Base-by-base conservation (phyloP, 2,888 invertebrate species). In the Euzophera pinguis region DNA sequence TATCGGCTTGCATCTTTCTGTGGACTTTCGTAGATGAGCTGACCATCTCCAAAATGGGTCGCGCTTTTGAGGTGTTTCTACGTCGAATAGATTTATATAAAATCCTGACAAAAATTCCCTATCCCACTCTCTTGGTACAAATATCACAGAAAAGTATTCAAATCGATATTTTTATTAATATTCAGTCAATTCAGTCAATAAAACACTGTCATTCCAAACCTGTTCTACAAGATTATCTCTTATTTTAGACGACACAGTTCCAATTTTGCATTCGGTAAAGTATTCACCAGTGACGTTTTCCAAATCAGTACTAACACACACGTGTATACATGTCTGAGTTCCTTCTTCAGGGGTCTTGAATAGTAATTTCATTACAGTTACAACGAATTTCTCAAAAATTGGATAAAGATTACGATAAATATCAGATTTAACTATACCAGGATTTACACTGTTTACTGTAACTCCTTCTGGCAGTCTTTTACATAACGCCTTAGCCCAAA, bases 401-500 rank as follows among this genome's bases (percentile, higher is more conserved):
- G 7, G 27, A 22, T 27, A 8, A 1, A 27, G 3, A 7, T 43
- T 27, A 0, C 12, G 2, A 12, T 27, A 43, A 12, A 43, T n/a
- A 43, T 12, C 12, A 27, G 27, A 12, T 43, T 43, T 27, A 0
- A 27, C 22, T 5, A 13, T 1, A 8, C 42, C 42, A 8, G 42
- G 42, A 12, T 43, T 27, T 8, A 43, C 27, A 22, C 16, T 3
- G 12, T 53, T 53, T 0, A 29, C 43, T 0, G 43, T 53, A 6
- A 53, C 47, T 14, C 53, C 43, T 16, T 35, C 14, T 6, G 53
- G 53, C 29, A 53, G 14, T n/a, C 37, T 39, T 43, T 49, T 49
- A 4, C 37, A 12, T 37, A 53, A 37, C 3, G 48, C 48, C 43
- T 43, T 53, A 22, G 53, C 41, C 53, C 53, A 48, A 13, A 53